These are phyloP conservation scores for Podarcis siculus DNA, from an alignment of 2,797 vertebrate species.

Conservation along the genomic window DNA sequence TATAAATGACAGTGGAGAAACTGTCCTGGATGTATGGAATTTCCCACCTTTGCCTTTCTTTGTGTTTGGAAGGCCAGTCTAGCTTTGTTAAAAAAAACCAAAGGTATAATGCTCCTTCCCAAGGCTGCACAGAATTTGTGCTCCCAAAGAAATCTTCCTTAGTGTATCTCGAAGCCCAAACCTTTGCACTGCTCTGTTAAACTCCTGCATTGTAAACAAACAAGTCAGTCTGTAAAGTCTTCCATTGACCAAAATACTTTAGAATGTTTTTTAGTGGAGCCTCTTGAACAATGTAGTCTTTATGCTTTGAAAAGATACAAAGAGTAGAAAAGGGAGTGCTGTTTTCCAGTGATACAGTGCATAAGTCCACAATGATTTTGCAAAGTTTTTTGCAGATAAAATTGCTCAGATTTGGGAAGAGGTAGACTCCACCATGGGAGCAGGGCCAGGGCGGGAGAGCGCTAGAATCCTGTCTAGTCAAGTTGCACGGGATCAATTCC, in stretches of 20 bases:
- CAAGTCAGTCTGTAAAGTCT: rapidly evolving
- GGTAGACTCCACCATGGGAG: no score
- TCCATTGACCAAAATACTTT: conserved; percentile 30
- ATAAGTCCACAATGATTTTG: no score
- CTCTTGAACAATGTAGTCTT: conserved; percentile 15
- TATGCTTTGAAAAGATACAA: conserved; percentile 13
- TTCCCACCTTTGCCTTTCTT: not conserved
- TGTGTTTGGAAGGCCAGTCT: rapidly evolving
- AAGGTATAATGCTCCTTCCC: rapidly evolving
- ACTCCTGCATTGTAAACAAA: not conserved
- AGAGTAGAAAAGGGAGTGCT: conserved; percentile 55
- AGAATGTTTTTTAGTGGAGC: conserved; percentile 66
- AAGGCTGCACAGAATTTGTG: rapidly evolving
- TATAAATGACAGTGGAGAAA: not conserved
- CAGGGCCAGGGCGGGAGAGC: no score
- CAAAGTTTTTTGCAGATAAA: no score
- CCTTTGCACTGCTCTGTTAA: not conserved
- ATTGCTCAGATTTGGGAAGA: no score
- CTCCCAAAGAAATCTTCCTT: not conserved
- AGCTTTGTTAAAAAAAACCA: not conserved
- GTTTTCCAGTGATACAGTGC: conserved; percentile 53
- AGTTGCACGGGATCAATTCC: no score
- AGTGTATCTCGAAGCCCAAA: not conserved
- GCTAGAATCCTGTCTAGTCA: no score
- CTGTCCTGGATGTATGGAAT: rapidly evolving